A percentile compares a stretch with the other conserved stretches of the same genome.
These are phyloP conservation scores for Climacteris rufus DNA, from an alignment of 2,113 vertebrate species.

Conservation along the genomic window DNA sequence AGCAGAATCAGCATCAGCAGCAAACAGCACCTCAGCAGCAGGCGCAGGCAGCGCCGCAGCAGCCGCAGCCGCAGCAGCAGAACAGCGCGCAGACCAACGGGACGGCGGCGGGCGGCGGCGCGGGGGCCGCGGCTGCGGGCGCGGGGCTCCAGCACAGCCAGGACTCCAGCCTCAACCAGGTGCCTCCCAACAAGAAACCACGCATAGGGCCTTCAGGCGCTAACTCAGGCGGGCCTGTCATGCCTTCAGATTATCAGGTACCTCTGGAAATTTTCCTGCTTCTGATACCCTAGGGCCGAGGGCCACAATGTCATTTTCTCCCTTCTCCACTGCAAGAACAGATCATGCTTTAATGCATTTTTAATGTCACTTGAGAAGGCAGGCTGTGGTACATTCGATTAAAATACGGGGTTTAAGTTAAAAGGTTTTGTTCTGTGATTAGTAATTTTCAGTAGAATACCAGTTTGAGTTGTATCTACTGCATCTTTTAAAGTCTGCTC, in stretches of 20 bases:
- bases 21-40: slow-evolving; percentile 77
- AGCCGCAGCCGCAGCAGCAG: slow-evolving; percentile 81
- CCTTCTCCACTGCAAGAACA: neutral
- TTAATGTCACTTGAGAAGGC: neutral
- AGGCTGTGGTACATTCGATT: neutral
- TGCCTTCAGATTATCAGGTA: slow-evolving; percentile 97
- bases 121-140: slow-evolving; percentile 35
- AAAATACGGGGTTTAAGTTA: neutral
- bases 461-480: neutral
- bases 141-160: slow-evolving; percentile 84
- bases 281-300: neutral
- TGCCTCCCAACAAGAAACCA: slow-evolving; percentile 93
- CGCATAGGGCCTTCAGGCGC: slow-evolving; percentile 88
- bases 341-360: neutral
- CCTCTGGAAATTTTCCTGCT: neutral
- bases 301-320: rapidly evolving
- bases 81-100: slow-evolving; percentile 90
- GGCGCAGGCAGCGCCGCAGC: slow-evolving; percentile 73
- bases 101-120: slow-evolving; percentile 67
- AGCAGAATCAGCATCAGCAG: slow-evolving; percentile 92
- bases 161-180: slow-evolving; percentile 85
- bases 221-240: slow-evolving; percentile 86
- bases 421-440: neutral
- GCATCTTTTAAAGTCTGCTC: neutral
- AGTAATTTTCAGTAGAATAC: neutral